Evolutionary conservation across 2,888 invertebrate species (phyloP).

Genomic region (Zelleria hepariella): DNA sequence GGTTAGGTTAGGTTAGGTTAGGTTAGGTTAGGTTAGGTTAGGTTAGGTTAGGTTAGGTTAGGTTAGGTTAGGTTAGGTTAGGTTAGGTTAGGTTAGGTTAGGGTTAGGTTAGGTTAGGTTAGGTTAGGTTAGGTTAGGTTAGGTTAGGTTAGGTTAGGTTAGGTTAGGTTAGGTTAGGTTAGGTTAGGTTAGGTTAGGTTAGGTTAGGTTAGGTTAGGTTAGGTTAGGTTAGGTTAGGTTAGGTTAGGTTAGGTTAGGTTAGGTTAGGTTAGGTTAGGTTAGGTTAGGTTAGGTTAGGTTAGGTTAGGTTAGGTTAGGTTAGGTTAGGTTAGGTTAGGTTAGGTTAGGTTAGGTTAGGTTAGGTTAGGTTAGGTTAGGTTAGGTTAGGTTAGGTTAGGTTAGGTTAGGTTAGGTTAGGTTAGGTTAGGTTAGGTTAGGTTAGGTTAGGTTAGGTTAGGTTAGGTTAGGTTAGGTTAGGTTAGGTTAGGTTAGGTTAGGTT

Average conservation of each 20-base stretch:
- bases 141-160: constrained; percentile 14
- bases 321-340: constrained; percentile 13
- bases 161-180: constrained; percentile 14
- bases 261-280: constrained; percentile 9
- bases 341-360: constrained; percentile 13
- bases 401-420: too few species aligned
- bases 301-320: constrained; percentile 7
- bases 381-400: too few species aligned
- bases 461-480: too few species aligned
- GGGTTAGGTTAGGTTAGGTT: constrained; percentile 13
- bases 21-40: constrained; percentile 15
- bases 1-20: constrained; percentile 14
- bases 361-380: too few species aligned
- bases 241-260: constrained; percentile 12
- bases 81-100: constrained; percentile 11
- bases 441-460: too few species aligned
- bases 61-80: constrained; percentile 9
- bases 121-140: constrained; percentile 13
- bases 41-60: constrained; percentile 10
- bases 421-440: too few species aligned
- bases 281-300: constrained; percentile 12
- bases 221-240: too few species aligned
- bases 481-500: too few species aligned
- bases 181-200: constrained; percentile 13
- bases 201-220: constrained; percentile 14